Evolutionary conservation across 2,888 invertebrate genomes (phyloP).

Genomic region (Drosophila cracens): DNA sequence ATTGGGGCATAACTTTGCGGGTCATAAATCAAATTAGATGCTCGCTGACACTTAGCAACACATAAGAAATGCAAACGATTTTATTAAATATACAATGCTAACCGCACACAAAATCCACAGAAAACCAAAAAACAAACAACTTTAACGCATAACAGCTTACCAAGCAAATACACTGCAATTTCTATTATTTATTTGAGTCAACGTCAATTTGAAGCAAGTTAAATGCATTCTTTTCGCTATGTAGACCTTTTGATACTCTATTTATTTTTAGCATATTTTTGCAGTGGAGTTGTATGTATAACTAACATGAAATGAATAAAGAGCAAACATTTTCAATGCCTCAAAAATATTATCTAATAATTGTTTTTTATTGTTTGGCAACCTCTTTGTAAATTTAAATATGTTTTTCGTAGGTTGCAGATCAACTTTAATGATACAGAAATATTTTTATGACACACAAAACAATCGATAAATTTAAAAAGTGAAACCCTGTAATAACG

Average conservation of each 20-base stretch:
- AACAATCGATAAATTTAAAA: too few species aligned
- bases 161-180: conserved; percentile 58
- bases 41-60: conserved; percentile 79
- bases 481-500: too few species aligned
- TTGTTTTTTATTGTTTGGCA: not conserved
- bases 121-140: conserved; percentile 19
- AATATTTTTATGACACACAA: too few species aligned
- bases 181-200: conserved; percentile 13
- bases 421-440: not conserved
- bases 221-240: not conserved
- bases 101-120: conserved; percentile 39
- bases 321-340: not conserved
- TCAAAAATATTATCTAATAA: not conserved
- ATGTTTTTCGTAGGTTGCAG: not conserved
- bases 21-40: conserved; percentile 78
- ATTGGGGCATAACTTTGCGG: conserved; percentile 79
- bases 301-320: not conserved
- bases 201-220: not conserved
- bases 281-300: fast-evolving
- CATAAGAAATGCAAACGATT: conserved; percentile 80
- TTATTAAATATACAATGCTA: conserved; percentile 75
- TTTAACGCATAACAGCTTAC: conserved; percentile 42
- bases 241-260: not conserved
- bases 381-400: not conserved
- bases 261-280: not conserved